These are phyloP conservation scores for Steatocranus sp. DNA, from an alignment of 2,797 vertebrate genomes.

Conservation along the genomic window DNA sequence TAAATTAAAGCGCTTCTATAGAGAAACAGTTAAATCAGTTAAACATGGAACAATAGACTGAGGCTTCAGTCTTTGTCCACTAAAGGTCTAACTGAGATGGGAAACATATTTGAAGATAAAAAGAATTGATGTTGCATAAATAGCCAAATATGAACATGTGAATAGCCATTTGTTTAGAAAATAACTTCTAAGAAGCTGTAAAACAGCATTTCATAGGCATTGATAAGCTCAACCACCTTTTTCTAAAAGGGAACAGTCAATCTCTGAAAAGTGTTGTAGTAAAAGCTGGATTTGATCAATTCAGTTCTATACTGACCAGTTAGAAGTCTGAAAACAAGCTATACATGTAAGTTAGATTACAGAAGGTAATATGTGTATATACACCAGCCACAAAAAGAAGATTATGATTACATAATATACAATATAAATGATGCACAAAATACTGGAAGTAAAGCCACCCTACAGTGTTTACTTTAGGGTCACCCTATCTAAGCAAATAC, in stretches of 20 bases:
- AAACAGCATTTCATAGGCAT: not conserved
- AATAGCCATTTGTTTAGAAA: not conserved
- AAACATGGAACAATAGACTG: not conserved
- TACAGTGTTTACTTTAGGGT: not conserved
- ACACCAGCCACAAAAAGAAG: not conserved
- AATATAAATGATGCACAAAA: not conserved
- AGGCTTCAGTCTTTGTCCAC: not conserved
- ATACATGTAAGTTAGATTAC: not conserved
- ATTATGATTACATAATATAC: not conserved
- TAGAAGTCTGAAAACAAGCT: not conserved
- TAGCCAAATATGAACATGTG: not conserved
- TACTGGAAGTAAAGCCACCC: not conserved
- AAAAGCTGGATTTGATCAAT: not conserved
- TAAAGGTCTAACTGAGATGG: not conserved
- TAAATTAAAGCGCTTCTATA: not conserved
- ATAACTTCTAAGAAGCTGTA: not conserved
- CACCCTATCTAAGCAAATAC: not conserved
- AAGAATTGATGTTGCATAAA: not conserved
- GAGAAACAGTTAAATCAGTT: not conserved
- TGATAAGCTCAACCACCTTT: too few species aligned
- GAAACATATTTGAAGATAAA: not conserved
- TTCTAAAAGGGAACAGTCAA: not conserved
- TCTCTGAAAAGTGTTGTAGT: not conserved
- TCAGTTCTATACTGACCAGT: not conserved
- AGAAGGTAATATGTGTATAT: not conserved